Evolutionary conservation across 1,140 invertebrate genomes (phyloP).

Genomic region (Lordiphosa mommai): DNA sequence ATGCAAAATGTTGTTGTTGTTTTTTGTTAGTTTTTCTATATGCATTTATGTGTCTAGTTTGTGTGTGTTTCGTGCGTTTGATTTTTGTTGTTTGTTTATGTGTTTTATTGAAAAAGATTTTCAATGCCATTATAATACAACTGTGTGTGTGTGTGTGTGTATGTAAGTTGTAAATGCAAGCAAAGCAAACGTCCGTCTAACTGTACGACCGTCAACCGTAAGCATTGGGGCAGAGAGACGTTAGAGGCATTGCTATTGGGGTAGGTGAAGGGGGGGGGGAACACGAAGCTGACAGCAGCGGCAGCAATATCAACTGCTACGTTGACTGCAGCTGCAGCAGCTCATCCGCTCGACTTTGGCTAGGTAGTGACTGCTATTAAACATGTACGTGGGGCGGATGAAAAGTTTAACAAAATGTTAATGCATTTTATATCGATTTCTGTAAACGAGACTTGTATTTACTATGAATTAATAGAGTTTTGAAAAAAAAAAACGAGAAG

Average conservation of each 20-base stretch:
- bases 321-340: constrained; percentile 10
- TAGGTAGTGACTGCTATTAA: constrained; percentile 30
- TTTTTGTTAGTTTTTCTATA: constrained; percentile 24
- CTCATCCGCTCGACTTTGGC: constrained; percentile 57
- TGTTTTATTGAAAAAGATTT: constrained; percentile 77
- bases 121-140: constrained; percentile 72
- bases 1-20: constrained; percentile 40
- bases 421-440: too few relatives aligned
- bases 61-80: constrained; percentile 47
- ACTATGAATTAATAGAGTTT: too few relatives aligned
- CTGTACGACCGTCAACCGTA: constrained; percentile 75
- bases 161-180: constrained; percentile 68
- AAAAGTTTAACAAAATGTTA: constrained; percentile 15
- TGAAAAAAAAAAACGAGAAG: too few relatives aligned
- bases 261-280: neutral
- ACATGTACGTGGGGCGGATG: constrained; percentile 3
- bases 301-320: constrained; percentile 13
- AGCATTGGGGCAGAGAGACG: constrained; percentile 51
- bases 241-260: constrained; percentile 35
- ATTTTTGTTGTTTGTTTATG: constrained; percentile 73
- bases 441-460: too few relatives aligned
- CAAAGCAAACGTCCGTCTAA: constrained; percentile 77
- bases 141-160: constrained; percentile 28
- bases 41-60: neutral
- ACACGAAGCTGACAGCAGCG: constrained; percentile 26